Base-by-base conservation (phyloP, 1,140 invertebrate genomes). In the Dolichoris vasculosae region DNA sequence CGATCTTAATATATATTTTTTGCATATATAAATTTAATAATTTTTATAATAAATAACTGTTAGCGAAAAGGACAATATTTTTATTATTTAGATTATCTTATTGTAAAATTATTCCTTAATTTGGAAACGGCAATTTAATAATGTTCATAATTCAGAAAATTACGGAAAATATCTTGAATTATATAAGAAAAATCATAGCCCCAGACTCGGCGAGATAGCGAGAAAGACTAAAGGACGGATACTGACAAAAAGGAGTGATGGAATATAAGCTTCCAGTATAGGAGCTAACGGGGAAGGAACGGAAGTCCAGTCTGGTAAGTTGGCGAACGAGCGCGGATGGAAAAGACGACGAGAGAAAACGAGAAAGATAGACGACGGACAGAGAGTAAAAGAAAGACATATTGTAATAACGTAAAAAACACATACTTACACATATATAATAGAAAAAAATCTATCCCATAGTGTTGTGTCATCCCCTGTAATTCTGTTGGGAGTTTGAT, bases 301-400 rank as follows among this genome's bases (percentile, higher is more conserved):
- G 85, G 85, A 86, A 86, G 85, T 86, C 59, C 80, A 86, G 85
- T 86, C 85, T 86, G 85, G 80, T 83, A 79, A 86, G 85, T 80
- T 30, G 63, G 64, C 26, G 71, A 76, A 78, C 59, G 51, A 69
- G 59, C n/a, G 48, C 51, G 38, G 9, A 73, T 73, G 40, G 40
- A 43, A 73, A 40, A 40, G 73, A 59, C 82, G 59, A 84, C 48
- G 35, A 55, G 73, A 82, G 48, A 83, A 76, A 76, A 30, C n/a
- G 35, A 80, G 51, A 63, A 48, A n/a, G 48, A 46, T 51, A 35
- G 26, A 76, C 46, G 30, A n/a, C 13, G 1, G 38, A 73, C 38
- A 40, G 79, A 73, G 43, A 51, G 40, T 6, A 0, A 43, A 30
- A 4, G 75, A 55, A 30, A 78, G 48, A 23, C 9, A 64, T 13